phyloP scores from a whole-genome alignment of 2,888 invertebrate species.

The Netelia melanura region DNA sequence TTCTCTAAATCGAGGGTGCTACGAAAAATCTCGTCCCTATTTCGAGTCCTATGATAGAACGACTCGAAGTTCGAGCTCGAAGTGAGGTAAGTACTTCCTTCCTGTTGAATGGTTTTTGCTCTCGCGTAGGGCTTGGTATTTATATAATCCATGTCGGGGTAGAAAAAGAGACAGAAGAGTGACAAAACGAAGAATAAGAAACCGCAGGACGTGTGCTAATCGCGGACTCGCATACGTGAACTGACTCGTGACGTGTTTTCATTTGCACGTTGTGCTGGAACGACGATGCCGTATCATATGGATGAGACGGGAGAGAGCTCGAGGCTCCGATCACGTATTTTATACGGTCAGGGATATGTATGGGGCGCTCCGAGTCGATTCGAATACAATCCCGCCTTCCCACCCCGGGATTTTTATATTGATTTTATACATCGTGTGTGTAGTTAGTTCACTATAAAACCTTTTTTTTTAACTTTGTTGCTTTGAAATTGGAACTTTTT shows the following conservation, averaged over 20 bases:
- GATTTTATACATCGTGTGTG: no score
- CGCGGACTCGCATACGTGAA: conserved; percentile 43
- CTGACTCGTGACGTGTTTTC: conserved; percentile 43
- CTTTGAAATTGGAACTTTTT: no score
- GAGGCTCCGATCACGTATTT: conserved; percentile 38
- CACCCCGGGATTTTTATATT: no score
- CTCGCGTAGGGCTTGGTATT: neutral
- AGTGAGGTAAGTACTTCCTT: conserved; percentile 20
- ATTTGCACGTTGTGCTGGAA: conserved; percentile 4
- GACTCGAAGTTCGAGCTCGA: neutral
- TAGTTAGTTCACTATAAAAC: no score
- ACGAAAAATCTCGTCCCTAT: conserved; percentile 29
- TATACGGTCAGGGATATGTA: neutral
- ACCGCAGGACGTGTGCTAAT: conserved; percentile 38
- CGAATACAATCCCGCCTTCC: no score
- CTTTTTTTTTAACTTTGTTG: no score
- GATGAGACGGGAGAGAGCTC: conserved; percentile 31
- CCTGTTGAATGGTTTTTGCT: neutral
- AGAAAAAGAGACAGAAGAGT: neutral
- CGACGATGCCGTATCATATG: neutral
- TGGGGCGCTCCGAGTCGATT: no score
- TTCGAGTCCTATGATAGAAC: neutral
- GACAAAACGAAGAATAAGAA: conserved; percentile 36
- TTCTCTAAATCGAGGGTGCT: conserved; percentile 8
- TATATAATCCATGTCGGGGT: neutral